Evolutionary conservation across 2,113 vertebrate genomes (phyloP), one percentile per base, ranked within the genome.

Genomic region (Bambusicola thoracicus): DNA sequence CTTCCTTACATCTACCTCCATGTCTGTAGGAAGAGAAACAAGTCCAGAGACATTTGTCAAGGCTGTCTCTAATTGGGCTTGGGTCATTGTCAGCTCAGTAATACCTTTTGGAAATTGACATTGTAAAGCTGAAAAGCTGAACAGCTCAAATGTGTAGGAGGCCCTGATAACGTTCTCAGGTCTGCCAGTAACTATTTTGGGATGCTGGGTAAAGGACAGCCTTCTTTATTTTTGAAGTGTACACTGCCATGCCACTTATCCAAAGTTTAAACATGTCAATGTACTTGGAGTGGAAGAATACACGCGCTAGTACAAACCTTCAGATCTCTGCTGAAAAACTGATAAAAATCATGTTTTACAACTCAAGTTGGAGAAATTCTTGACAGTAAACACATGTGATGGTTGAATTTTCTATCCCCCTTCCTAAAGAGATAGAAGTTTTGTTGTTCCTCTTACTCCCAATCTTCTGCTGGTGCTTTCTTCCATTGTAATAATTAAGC

Each of bases 361-460:
- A 43, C 15, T 27, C 8, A 73, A 65, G 16, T 8, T 87, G 53
- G n/a, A 89, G 41, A 92, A 87, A 51, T 73, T 91, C 58, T 53
- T 32, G 56, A 8, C 13, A 51, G 8, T 4, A 43, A 78, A 65
- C 3, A 32, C 22, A 43, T 0, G 1, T 4, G 44, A 43, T 22
- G 6, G 46, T 10, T 59, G n/a, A 69, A 74, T 69, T 89, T 49
- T 77, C 30, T 24, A 58, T 3, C 18, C 32, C 12, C 76, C 32
- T 77, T 58, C 63, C 36, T 53, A 38, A 69, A 53, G 29, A 65
- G 25, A 67, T 2, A 27, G 10, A 61, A 87, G 16, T 80, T 6
- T 29, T 30, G 4, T 21, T 70, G 25, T 63, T 63, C 61, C 36
- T 29, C 48, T 83, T 30, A 12, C 27, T 27, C 27, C 12, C 11